Conservation (phyloP, 2,113 vertebrate genomes). For the Merops nubicus region DNA sequence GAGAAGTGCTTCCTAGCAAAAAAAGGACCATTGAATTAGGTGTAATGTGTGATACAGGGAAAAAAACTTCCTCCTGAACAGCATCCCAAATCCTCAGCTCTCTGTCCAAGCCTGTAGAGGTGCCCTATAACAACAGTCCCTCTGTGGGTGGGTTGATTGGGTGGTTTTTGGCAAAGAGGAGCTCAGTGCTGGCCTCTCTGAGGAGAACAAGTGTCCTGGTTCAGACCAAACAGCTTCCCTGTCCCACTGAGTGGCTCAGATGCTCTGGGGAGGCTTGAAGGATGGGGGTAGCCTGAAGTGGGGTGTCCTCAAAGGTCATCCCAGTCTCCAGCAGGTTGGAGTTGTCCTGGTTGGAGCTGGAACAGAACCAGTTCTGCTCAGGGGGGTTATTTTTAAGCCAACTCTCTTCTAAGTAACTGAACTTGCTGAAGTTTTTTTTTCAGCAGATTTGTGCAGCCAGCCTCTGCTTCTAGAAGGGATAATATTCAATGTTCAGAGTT, state of each 20-base stretch:
- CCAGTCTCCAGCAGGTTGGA: not conserved
- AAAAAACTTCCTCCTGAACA: not conserved
- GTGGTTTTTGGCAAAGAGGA: not conserved
- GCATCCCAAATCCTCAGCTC: not conserved
- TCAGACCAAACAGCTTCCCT: not conserved
- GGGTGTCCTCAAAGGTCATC: not conserved
- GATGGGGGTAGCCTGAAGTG: not conserved
- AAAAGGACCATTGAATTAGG: not conserved
- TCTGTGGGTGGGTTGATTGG: not conserved
- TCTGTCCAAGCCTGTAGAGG: not conserved
- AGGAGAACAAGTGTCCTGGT: not conserved
- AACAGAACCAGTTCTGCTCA: too few relatives aligned
- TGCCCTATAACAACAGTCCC: not conserved
- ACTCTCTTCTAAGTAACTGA: too few relatives aligned
- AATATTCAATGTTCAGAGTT: too few relatives aligned
- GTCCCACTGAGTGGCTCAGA: not conserved
- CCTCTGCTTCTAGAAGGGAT: not conserved
- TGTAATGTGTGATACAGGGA: not conserved
- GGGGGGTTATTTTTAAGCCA: too few relatives aligned
- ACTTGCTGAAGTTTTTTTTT: too few relatives aligned
- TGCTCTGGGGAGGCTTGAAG: not conserved
- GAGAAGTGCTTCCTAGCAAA: not conserved
- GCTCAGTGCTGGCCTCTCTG: not conserved
- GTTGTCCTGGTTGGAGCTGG: not conserved
- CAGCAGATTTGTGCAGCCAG: too few relatives aligned